Base-by-base conservation (phyloP, 2,888 invertebrate genomes). In the Bellardia pandia region DNA sequence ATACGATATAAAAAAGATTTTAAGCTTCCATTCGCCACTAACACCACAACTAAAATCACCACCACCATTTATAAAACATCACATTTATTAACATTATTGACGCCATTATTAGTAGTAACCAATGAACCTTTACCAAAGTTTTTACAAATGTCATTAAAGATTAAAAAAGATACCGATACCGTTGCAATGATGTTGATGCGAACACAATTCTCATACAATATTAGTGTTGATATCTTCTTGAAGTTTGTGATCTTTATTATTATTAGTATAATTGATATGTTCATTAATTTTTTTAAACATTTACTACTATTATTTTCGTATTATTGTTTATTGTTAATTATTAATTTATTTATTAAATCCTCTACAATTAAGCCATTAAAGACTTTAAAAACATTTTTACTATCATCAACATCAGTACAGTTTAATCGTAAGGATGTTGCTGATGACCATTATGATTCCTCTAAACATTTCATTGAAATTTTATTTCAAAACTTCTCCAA, bases 101-200 rank as follows among this genome's bases (percentile, higher is more conserved):
- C 77, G 53, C 74, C 81, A 81, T 81, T 85, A 89, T 87, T 85
- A 71, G 72, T 80, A 58, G 56, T 75, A 75, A 85, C 88, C 75
- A 83, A 75, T 80, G 71, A 82, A 87, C 86, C 81, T 74, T 81
- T 84, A 86, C 87, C 87, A 87, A 87, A 87, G 85, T 87, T 85
- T 85, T 85, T 85, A 69, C 66, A 64, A 66, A 66, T 84, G 53
- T 68, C 78, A 84, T 78, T 84, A 16, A 75, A 68, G 48, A 74
- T 51, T 58, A 58, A 64, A 51, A 2, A 79, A 37, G 37, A 68
- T 48, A 40, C 74, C 40, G 75, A 75, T 66, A 64, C 30, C 30
- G 56, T 81, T 30, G 48, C 56, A 45, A 37, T n/a, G 51, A 45
- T 56, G 74, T 56, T 74, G 60, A 79, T 8, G 62, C 23, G 33